phyloP scores from a whole-genome alignment of 2,797 vertebrate species.

The Sebastes vulpes region DNA sequence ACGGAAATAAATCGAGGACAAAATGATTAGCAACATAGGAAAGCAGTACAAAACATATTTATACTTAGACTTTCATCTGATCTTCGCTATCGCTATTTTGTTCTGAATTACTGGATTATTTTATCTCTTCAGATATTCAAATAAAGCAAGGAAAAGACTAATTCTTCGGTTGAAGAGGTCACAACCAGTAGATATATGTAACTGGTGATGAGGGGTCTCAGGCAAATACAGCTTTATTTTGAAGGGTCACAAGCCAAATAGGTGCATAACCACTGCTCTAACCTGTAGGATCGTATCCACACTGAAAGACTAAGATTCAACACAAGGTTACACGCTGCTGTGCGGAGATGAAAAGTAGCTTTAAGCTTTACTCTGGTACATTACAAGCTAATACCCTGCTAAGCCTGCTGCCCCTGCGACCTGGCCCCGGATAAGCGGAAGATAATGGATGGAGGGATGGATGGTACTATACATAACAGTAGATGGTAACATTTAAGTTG shows the following conservation, averaged over 20 bases:
- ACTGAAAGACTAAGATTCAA: neutral
- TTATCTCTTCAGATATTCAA: neutral
- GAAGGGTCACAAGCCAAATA: neutral
- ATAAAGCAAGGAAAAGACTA: neutral
- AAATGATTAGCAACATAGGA: neutral
- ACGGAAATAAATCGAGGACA: neutral
- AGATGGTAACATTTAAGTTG: neutral
- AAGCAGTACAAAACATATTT: neutral
- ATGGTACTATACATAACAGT: neutral
- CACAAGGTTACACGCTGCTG: neutral
- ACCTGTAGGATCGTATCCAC: neutral
- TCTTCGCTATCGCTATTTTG: neutral
- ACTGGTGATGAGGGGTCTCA: neutral
- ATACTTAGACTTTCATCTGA: too few species aligned
- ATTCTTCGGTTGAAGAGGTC: neutral
- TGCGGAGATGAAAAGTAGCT: neutral
- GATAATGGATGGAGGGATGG: neutral
- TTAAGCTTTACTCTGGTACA: neutral
- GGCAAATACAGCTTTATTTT: neutral
- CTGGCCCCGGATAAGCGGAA: fast-evolving
- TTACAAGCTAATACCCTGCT: neutral
- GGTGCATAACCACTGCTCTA: neutral
- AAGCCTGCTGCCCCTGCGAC: neutral
- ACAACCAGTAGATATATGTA: neutral
- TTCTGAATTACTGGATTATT: neutral